Evolutionary conservation across 1,140 invertebrate genomes (phyloP).

Genomic region (Megalonaias nervosa): DNA sequence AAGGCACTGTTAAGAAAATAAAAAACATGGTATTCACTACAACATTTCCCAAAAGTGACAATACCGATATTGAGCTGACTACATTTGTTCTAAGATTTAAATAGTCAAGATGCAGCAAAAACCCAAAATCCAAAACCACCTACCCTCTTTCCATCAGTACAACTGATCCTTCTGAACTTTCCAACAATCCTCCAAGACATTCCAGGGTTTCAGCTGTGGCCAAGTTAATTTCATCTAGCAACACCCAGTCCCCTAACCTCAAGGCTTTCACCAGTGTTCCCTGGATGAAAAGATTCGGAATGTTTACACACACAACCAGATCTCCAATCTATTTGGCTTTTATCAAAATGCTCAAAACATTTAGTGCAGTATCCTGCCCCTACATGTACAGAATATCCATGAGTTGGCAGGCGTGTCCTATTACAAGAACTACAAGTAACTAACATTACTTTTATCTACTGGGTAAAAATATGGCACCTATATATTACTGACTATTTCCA

Average conservation of each 20-base stretch:
- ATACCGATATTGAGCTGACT: too few relatives aligned
- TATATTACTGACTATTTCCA: too few relatives aligned
- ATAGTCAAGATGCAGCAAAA: neutral
- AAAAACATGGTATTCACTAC: neutral
- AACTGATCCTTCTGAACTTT: slow-evolving; percentile 83
- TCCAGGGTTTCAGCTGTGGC: slow-evolving; percentile 96
- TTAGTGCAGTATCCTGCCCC: too few relatives aligned
- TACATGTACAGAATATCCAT: too few relatives aligned
- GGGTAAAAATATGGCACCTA: too few relatives aligned
- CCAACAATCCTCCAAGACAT: slow-evolving; percentile 93
- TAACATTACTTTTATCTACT: too few relatives aligned
- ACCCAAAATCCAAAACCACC: slow-evolving; percentile 49
- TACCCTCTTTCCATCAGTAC: slow-evolving; percentile 91
- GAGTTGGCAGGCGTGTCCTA: too few relatives aligned
- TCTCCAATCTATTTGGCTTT: neutral
- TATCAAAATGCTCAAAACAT: neutral
- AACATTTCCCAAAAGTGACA: too few relatives aligned
- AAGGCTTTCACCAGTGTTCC: slow-evolving; percentile 93
- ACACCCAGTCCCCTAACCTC: slow-evolving; percentile 91
- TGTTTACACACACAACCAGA: neutral
- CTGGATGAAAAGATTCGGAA: slow-evolving; percentile 49
- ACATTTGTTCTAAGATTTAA: neutral
- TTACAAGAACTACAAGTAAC: too few relatives aligned
- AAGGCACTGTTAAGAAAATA: neutral
- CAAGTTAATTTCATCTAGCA: slow-evolving; percentile 98